Evolutionary conservation across 2,113 vertebrate species (phyloP), one percentile per base, ranked within the genome.

Genomic region (Pandion haliaetus): DNA sequence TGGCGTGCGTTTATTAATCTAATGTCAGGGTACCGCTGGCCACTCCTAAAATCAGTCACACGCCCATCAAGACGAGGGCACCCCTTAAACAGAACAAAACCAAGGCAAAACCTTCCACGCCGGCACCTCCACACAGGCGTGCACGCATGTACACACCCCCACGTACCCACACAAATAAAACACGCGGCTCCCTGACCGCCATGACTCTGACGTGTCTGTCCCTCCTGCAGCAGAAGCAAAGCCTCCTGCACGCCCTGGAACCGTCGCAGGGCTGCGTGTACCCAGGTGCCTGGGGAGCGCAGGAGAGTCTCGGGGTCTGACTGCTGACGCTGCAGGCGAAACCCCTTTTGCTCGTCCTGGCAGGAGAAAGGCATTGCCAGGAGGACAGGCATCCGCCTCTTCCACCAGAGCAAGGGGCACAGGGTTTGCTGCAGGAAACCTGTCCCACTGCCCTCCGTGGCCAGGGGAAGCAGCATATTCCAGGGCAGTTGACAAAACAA

Each of bases 161-260:
- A 1, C 8, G 10, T 21, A 9, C 47, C 31, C 16, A 3, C 63
- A 14, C 50, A 24, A 10, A 20, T 18, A 9, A 13, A 10, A 10
- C 0, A 3, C 0, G 20, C 0, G 14, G 14, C 49, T 25, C n/a
- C 47, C 24, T 5, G 40, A 21, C 45, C 4, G 2, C n/a, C 3
- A 49, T 3, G 49, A 17, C 57, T 17, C 47, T 10, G 31, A 8
- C 0, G 6, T 2, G 52, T 25, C 59, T 2, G 52, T 25, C 59
- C 59, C 44, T 36, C 44, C 40, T 0, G 42, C 69, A 29, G 70
- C 62, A 57, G 63, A 12, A 36, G 44, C 58, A 12, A 67, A 49
- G 38, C 42, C 59, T 25, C 45, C 65, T 9, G 19, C 3, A 2
- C 3, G 4, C 31, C 31, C 81, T 3, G 31, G 54, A 14, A 29